Evolutionary conservation across 2,797 vertebrate species (phyloP).

Genomic region (Pipistrellus pipistrellus): DNA sequence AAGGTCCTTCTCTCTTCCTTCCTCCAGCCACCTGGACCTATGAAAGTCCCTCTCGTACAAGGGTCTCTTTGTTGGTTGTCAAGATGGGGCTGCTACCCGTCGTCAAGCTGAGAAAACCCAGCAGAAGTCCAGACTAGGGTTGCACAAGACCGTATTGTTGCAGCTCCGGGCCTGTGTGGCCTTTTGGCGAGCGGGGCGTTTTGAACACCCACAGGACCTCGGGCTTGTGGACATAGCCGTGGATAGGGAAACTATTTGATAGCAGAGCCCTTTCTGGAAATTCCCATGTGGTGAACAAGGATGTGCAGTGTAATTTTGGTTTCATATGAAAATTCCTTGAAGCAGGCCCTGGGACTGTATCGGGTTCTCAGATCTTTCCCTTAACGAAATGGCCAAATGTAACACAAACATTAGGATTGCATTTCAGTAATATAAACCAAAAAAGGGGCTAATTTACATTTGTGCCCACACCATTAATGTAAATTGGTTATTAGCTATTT

Average conservation of each 20-base stretch:
- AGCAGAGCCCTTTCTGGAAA: slow-evolving; percentile 75
- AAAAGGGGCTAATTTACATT: slow-evolving; percentile 86
- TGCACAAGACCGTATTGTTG: slow-evolving; percentile 75
- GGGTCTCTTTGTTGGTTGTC: slow-evolving; percentile 75
- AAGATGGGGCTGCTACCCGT: not conserved
- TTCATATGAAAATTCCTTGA: slow-evolving; percentile 83
- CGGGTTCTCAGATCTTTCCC: slow-evolving; percentile 81
- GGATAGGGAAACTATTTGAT: slow-evolving; percentile 78
- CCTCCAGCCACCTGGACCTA: slow-evolving; percentile 64
- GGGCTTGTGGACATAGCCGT: slow-evolving; percentile 64
- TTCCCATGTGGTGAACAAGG: slow-evolving; percentile 64
- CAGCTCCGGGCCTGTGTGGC: slow-evolving; percentile 54
- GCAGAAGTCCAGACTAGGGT: not conserved
- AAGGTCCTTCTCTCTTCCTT: slow-evolving; percentile 70
- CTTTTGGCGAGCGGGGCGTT: slow-evolving; percentile 59
- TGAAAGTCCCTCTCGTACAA: slow-evolving; percentile 66
- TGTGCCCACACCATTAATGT: slow-evolving; percentile 85
- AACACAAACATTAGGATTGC: slow-evolving; percentile 77
- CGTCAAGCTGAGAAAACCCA: not conserved
- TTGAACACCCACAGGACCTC: slow-evolving; percentile 73
- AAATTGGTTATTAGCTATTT: slow-evolving; percentile 89
- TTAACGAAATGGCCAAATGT: slow-evolving; percentile 85
- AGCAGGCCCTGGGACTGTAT: slow-evolving; percentile 75
- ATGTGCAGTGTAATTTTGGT: slow-evolving; percentile 78
- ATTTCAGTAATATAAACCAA: slow-evolving; percentile 80